A percentile compares a stretch with the other conserved stretches of the same genome.
Evolutionary conservation across 2,888 invertebrate species (phyloP).

Genomic region (Caenorhabditis drosophilae): DNA sequence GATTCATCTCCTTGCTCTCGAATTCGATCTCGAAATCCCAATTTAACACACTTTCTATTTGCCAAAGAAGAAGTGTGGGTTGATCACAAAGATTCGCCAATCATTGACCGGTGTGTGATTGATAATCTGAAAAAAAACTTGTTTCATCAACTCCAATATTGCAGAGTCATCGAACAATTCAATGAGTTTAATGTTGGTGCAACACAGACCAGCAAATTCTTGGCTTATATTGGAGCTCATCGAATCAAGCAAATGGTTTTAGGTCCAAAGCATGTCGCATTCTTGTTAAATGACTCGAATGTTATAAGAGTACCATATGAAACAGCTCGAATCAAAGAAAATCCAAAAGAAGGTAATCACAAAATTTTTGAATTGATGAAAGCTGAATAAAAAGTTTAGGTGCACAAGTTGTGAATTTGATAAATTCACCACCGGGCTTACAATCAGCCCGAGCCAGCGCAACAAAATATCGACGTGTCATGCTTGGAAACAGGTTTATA

Average conservation of each 20-base stretch:
- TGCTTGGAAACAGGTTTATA: constrained; percentile 20
- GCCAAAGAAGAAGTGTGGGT: constrained; percentile 24
- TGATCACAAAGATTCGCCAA: constrained; percentile 26
- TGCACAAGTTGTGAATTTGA: constrained; percentile 17
- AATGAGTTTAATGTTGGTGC: constrained; percentile 16
- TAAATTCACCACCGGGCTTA: constrained; percentile 1
- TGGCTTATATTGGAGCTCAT: constrained; percentile 16
- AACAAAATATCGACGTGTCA: constrained; percentile 33
- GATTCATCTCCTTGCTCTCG: not conserved
- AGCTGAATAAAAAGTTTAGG: not conserved
- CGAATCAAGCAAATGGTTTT: constrained; percentile 52
- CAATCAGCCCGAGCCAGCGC: constrained; percentile 9
- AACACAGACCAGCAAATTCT: constrained; percentile 1
- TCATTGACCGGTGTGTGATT: constrained; percentile 12
- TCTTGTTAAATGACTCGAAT: constrained; percentile 45
- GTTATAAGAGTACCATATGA: constrained; percentile 18
- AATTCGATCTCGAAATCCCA: constrained; percentile 10
- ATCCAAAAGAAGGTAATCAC: not conserved
- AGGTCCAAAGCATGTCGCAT: constrained; percentile 53
- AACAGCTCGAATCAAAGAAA: constrained; percentile 5
- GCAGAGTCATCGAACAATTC: constrained; percentile 24
- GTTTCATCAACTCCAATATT: not conserved
- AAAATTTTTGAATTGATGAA: not conserved
- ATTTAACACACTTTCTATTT: constrained; percentile 21
- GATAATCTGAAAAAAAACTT: not conserved